Evolutionary conservation across 2,888 invertebrate species (phyloP).

Genomic region (Monopis laevigella): DNA sequence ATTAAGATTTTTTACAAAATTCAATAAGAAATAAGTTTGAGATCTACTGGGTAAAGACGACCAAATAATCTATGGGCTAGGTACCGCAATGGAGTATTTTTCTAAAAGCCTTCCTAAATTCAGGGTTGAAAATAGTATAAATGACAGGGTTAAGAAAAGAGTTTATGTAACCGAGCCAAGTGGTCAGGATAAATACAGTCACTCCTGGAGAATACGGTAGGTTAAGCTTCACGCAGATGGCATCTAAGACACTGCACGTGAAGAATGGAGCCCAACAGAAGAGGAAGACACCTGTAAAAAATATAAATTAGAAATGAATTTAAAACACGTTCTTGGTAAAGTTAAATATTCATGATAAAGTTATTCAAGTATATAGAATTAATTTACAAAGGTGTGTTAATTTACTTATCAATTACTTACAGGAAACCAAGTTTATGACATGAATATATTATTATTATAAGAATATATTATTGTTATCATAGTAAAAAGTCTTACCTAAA

Average conservation of each 20-base stretch:
- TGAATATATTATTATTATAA: too few relatives aligned
- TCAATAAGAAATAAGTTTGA: conserved; percentile 6
- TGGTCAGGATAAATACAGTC: conserved; percentile 91
- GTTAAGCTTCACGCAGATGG: conserved; percentile 89
- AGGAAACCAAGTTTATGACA: too few relatives aligned
- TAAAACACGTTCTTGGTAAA: too few relatives aligned
- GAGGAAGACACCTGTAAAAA: conserved; percentile 89
- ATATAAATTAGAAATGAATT: neutral
- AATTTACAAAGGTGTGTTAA: too few relatives aligned
- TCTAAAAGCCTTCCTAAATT: conserved; percentile 98
- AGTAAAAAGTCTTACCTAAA: conserved; percentile 77
- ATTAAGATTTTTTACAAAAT: conserved; percentile 6
- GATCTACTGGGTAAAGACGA: conserved; percentile 46
- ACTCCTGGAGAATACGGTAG: conserved; percentile 84
- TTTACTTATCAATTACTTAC: neutral
- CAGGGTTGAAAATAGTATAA: conserved; percentile 96
- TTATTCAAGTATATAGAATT: conserved; percentile 7
- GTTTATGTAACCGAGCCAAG: conserved; percentile 99
- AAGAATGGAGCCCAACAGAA: conserved; percentile 99
- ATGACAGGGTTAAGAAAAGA: conserved; percentile 93
- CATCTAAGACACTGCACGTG: conserved; percentile 97
- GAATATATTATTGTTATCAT: too few relatives aligned
- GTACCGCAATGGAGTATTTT: conserved; percentile 82
- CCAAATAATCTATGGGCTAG: conserved; percentile 56
- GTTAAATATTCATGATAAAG: neutral